phyloP scores from a whole-genome alignment of 2,888 invertebrate genomes.

The Nomada ruficornis region DNA sequence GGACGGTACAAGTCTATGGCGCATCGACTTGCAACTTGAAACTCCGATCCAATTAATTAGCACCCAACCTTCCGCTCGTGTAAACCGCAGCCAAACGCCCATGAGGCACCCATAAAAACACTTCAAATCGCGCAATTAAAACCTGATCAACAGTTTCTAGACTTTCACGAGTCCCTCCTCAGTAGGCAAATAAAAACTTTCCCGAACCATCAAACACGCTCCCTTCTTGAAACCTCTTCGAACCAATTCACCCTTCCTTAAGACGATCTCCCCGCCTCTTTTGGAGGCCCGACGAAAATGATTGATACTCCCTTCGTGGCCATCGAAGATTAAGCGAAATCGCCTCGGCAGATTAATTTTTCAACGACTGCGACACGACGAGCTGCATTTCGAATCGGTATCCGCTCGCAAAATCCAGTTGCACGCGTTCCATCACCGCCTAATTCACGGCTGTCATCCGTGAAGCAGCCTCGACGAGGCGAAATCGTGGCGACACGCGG shows the following conservation, averaged over 20 bases:
- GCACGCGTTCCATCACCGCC: conserved; percentile 45
- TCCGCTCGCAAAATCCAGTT: conserved; percentile 42
- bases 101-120: background rate
- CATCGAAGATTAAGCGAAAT: background rate
- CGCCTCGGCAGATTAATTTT: background rate
- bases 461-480: conserved; percentile 46
- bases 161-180: background rate
- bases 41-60: conserved; percentile 1
- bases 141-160: background rate
- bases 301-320: no score
- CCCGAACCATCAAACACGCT: conserved; percentile 12
- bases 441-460: conserved; percentile 52
- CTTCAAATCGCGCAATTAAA: conserved; percentile 17
- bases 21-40: background rate
- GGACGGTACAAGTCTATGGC: background rate
- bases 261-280: background rate
- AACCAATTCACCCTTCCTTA: conserved; percentile 1
- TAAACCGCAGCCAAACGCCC: background rate
- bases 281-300: no score
- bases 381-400: conserved; percentile 30
- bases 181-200: conserved; percentile 9
- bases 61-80: background rate
- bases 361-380: background rate
- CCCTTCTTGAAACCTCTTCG: background rate
- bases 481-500: conserved; percentile 46